phyloP scores from a whole-genome alignment of 1,140 invertebrate genomes.

The Lepidostoma basale region DNA sequence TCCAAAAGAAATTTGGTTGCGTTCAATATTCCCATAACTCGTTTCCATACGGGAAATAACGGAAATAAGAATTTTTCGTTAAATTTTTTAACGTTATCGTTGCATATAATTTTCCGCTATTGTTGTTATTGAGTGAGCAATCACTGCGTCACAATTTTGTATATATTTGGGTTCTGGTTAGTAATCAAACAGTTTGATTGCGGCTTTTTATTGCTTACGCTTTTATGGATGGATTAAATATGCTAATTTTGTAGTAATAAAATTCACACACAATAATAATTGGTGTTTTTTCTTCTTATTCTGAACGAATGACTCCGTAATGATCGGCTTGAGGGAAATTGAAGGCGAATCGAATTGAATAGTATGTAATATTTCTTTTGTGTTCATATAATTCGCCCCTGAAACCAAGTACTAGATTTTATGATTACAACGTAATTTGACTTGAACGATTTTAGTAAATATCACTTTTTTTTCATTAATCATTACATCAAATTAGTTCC shows the following conservation, averaged over 20 bases:
- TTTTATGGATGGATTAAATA: constrained; percentile 30
- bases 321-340: not conserved
- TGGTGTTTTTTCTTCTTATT: constrained; percentile 15
- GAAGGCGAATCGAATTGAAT: constrained; percentile 3
- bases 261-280: constrained; percentile 25
- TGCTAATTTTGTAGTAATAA: constrained; percentile 32
- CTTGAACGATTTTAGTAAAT: too few relatives aligned
- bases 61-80: constrained; percentile 26
- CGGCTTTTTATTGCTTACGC: constrained; percentile 16
- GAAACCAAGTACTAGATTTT: too few relatives aligned
- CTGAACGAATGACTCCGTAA: constrained; percentile 10
- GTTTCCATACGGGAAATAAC: constrained; percentile 6
- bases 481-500: too few relatives aligned
- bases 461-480: too few relatives aligned
- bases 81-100: constrained; percentile 22
- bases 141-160: constrained; percentile 21
- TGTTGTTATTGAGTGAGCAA: constrained; percentile 24
- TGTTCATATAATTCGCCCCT: too few relatives aligned
- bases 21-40: constrained; percentile 21
- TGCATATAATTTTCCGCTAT: constrained; percentile 18
- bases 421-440: too few relatives aligned
- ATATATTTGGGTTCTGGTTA: constrained; percentile 13
- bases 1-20: too few relatives aligned
- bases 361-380: not conserved
- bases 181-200: constrained; percentile 24